Percentiles rank a stretch among this genome's conserved stretches.
Evolutionary conservation across 2,797 vertebrate genomes (phyloP).

Genomic region (Meriones psammophilus): DNA sequence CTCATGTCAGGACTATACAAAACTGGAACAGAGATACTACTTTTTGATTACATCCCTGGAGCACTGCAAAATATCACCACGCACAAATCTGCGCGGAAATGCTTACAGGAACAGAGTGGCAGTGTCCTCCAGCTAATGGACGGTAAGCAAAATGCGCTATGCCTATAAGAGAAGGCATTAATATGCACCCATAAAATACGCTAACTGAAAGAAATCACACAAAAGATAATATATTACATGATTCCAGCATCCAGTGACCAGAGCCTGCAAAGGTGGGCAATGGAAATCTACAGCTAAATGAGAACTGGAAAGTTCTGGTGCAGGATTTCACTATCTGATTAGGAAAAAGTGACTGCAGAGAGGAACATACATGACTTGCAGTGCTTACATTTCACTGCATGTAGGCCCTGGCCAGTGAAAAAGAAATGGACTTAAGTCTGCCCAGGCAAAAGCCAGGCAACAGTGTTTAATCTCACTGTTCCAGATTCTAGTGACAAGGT

Average conservation of each 20-base stretch:
- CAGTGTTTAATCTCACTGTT: background rate
- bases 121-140: background rate
- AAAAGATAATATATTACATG: background rate
- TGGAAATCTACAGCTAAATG: background rate
- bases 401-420: conserved; percentile 25
- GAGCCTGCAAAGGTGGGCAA: background rate
- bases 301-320: background rate
- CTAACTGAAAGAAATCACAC: conserved; percentile 24
- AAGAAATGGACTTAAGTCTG: conserved; percentile 45
- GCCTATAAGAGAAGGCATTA: background rate
- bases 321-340: background rate
- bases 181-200: conserved; percentile 51
- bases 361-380: background rate
- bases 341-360: background rate
- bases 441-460: background rate
- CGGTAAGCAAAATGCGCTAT: conserved; percentile 28
- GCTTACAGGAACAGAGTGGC: background rate
- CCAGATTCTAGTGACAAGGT: background rate
- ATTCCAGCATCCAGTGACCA: background rate
- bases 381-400: background rate
- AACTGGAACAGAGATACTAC: background rate
- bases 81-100: background rate
- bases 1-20: background rate
- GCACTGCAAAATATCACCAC: background rate
- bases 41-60: background rate